Percentiles rank a stretch among this genome's conserved stretches.
Conservation (phyloP, 35 echinoderm and acorn worm species). For the Lytechinus variegatus region DNA sequence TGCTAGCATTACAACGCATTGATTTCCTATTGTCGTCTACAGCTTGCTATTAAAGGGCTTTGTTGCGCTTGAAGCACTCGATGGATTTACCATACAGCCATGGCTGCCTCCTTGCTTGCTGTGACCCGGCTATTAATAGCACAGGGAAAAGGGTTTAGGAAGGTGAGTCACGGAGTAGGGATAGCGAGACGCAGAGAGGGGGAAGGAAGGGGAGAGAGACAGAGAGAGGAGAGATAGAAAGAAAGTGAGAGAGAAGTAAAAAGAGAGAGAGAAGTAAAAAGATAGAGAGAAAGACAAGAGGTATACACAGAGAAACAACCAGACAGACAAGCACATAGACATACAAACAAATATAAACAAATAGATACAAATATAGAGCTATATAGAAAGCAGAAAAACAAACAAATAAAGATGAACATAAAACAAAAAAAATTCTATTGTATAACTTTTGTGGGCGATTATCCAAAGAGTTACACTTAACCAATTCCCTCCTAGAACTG, state of each 20-base stretch:
- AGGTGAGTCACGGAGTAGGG: background rate
- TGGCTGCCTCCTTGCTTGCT: background rate
- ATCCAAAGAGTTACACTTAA: too few relatives aligned
- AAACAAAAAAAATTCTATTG: too few relatives aligned
- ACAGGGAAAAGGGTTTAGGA: background rate
- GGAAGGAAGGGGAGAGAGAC: background rate
- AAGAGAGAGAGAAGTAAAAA: background rate
- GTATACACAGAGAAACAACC: background rate
- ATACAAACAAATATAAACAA: background rate
- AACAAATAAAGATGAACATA: background rate
- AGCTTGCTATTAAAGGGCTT: background rate
- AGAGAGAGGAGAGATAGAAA: too few relatives aligned
- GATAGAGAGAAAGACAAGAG: background rate
- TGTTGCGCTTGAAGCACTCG: background rate
- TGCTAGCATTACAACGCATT: background rate
- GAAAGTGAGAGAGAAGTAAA: too few relatives aligned
- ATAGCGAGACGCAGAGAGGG: background rate
- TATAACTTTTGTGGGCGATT: too few relatives aligned
- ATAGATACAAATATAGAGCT: too few relatives aligned
- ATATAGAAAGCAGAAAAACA: background rate
- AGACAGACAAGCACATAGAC: background rate
- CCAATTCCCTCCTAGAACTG: too few relatives aligned
- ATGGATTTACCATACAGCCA: background rate
- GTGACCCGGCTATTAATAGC: conserved; percentile 7
- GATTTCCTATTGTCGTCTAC: background rate